A percentile compares a stretch with the other conserved stretches of the same genome.
These are phyloP conservation scores for Lasioglossum albipes DNA, from an alignment of 1,140 invertebrate species.

Conservation along the genomic window DNA sequence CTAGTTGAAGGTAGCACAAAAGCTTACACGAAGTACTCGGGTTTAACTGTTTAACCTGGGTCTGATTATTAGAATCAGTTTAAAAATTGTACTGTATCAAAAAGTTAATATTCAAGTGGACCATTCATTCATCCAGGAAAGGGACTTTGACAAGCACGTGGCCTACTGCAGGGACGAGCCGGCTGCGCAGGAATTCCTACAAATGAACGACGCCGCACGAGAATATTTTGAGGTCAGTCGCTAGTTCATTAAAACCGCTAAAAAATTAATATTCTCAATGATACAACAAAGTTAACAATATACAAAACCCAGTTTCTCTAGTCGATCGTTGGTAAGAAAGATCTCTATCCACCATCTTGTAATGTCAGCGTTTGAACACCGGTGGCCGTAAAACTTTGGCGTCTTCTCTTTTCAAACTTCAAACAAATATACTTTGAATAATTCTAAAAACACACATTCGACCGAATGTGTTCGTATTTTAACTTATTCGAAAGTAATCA, in stretches of 20 bases:
- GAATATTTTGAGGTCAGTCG: slow-evolving; percentile 91
- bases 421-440: neutral
- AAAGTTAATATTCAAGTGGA: neutral
- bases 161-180: slow-evolving; percentile 93
- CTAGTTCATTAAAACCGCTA: neutral
- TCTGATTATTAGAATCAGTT: no score
- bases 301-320: no score
- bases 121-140: slow-evolving; percentile 82
- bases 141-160: slow-evolving; percentile 96
- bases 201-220: slow-evolving; percentile 84
- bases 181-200: slow-evolving; percentile 89
- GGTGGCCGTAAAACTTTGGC: neutral
- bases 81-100: neutral
- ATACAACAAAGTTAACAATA: neutral
- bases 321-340: slow-evolving; percentile 18
- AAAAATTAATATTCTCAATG: slow-evolving; percentile 7
- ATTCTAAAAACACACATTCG: neutral
- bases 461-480: no score
- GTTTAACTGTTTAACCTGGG: no score
- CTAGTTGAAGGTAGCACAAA: no score
- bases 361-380: slow-evolving; percentile 13
- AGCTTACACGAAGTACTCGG: no score
- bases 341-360: neutral
- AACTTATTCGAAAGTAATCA: neutral
- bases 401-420: neutral